Base-by-base conservation (phyloP, 1,140 invertebrate genomes). In the Leptestheria dahalacensis region DNA sequence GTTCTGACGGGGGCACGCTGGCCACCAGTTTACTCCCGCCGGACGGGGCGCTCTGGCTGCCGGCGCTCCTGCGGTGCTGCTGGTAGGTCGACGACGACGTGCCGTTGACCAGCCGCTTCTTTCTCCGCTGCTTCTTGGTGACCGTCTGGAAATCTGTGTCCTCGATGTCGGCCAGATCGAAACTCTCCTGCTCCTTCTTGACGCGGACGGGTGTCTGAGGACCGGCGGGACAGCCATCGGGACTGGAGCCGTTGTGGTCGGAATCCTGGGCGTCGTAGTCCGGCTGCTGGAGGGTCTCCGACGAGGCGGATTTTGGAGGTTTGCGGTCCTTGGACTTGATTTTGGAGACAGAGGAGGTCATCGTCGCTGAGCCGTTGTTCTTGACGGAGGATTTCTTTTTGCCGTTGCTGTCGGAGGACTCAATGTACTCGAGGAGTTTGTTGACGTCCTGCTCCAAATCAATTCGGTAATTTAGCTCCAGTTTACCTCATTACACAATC, bases 1-100 rank as follows among this genome's bases (percentile, higher is more conserved):
- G 58, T n/a, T 60, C 58, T 26, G 58, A 60, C 10, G 58, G 51
- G 20, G 58, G 58, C 23, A 60, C 58, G 58, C 48, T 52, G 20
- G 58, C 53, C 12, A 55, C 53, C 26, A 28, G 15, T 29, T 55
- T 55, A 25, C 23, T 26, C 23, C 52, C 52, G 18, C 21, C 53
- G 24, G 26, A 12, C 26, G 33, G 21, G 10, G 53, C 53, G 12
- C n/a, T 20, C 11, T 29, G 24, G 24, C 2, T 15, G 3, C 53
- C 53, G 26, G 53, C 23, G 26, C 6, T 2, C 11, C 9, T 12
- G 33, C 6, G n/a, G 3, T 20, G 53, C 21, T 26, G 1, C 21
- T 55, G 53, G 24, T 12, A 26, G 4, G 49, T 41, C 50, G 25
- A 25, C 28, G 28, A 33, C 4, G 58, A 46, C 29, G 26, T 20